phyloP scores from a whole-genome alignment of 2,797 vertebrate genomes.

The Danio aesculapii region DNA sequence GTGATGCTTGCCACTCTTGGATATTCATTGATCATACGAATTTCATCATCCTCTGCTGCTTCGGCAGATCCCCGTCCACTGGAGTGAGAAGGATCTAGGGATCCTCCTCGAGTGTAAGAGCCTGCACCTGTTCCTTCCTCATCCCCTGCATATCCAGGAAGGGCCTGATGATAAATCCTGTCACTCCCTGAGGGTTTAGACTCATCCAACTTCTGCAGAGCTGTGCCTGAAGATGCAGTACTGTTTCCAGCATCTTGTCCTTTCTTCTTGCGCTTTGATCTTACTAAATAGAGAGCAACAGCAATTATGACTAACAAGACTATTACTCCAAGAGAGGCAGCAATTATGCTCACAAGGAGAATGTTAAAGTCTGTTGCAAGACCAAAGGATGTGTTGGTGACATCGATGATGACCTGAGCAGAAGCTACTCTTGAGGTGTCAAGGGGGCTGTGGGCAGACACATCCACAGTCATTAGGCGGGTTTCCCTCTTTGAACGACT shows the following conservation, averaged over 20 bases:
- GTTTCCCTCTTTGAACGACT: constrained; percentile 85
- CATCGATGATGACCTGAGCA: constrained; percentile 86
- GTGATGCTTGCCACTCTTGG: constrained; percentile 94
- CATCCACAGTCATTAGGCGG: constrained; percentile 88
- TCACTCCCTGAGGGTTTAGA: constrained; percentile 78
- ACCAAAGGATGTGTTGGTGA: constrained; percentile 93
- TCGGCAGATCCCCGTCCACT: constrained; percentile 95
- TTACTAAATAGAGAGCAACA: constrained; percentile 89
- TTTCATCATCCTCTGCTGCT: constrained; percentile 96
- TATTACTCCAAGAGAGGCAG: constrained; percentile 90
- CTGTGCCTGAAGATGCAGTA: constrained; percentile 78
- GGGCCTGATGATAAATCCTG: constrained; percentile 92
- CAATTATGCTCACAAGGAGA: constrained; percentile 89
- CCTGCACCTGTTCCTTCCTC: constrained; percentile 77
- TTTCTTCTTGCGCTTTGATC: constrained; percentile 84
- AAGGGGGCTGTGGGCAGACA: constrained; percentile 90
- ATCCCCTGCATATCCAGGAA: constrained; percentile 88
- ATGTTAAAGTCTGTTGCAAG: constrained; percentile 89
- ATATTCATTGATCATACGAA: constrained; percentile 98
- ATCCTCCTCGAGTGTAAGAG: constrained; percentile 91
- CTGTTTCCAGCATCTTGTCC: constrained; percentile 77
- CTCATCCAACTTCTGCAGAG: constrained; percentile 90
- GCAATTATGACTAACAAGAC: constrained; percentile 90
- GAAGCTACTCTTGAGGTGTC: constrained; percentile 86
- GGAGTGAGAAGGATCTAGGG: constrained; percentile 96